phyloP scores from a whole-genome alignment of 2,113 vertebrate genomes.

The Hystrix cristata region DNA sequence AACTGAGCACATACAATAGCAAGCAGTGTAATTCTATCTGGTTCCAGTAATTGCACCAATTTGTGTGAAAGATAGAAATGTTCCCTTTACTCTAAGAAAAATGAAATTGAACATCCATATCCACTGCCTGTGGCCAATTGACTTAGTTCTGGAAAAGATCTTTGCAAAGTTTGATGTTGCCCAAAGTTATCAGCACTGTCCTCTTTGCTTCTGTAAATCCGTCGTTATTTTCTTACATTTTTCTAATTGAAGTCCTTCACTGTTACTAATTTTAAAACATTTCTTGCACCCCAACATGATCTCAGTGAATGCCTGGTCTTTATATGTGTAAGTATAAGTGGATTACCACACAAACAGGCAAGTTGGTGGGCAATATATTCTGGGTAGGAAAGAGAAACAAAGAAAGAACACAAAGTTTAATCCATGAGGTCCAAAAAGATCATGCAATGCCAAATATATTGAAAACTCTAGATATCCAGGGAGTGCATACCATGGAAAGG shows the following conservation, averaged over 20 bases:
- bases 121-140: constrained; percentile 67
- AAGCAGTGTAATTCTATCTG: constrained; percentile 76
- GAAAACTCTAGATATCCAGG: not conserved
- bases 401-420: not conserved
- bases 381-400: not conserved
- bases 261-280: constrained; percentile 28
- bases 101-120: constrained; percentile 67
- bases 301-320: not conserved
- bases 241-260: not conserved
- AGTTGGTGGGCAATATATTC: not conserved
- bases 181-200: constrained; percentile 62
- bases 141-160: constrained; percentile 72
- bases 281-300: not conserved
- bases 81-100: constrained; percentile 79
- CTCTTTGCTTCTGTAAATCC: constrained; percentile 57
- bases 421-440: not conserved
- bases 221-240: constrained; percentile 20
- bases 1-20: constrained; percentile 73
- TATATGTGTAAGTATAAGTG: not conserved
- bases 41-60: constrained; percentile 82
- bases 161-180: constrained; percentile 65
- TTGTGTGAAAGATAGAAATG: constrained; percentile 82
- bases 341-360: not conserved
- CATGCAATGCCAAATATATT: not conserved
- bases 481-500: not conserved